Base-by-base conservation (phyloP, 2,797 vertebrate genomes). In the Prunella strophiata region DNA sequence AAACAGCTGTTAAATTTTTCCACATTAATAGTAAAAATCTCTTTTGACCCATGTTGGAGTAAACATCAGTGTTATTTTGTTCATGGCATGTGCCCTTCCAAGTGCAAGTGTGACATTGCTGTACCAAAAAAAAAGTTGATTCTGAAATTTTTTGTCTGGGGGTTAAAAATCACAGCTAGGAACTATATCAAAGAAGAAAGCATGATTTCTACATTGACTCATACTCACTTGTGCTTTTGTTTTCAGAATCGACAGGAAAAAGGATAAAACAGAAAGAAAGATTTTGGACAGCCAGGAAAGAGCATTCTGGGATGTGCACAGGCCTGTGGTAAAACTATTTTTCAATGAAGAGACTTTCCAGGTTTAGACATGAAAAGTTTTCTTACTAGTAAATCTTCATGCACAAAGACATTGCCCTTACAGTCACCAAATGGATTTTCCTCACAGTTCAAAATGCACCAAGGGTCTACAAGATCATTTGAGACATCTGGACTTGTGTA, bases 281-380 rank as follows among this genome's bases (percentile, higher is more conserved):
- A 99, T 99, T 97, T 97, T 99, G 94, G 99, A 99, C 96, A 99
- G 99, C 96, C 99, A 99, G 96, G 99, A 99, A 96, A 98, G 99
- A 95, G 99, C 99, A 68, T 99, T 99, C 97, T 99, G 99, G 99
- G 99, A 99, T 75, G 99, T 99, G 86, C 99, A 99, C 97, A 98
- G 99, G 71, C 99, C 99, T 74, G 99, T 99, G 98, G 99, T 99
- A 97, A 98, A 98, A 95, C 43, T 93, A 16, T 82, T 78, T 86
- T 95, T 75, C 43, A 89, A 77, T 85, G 2, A 85, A 75, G 19
- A 78, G 42, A 19, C 63, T 93, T 91, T 63, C 36, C 38, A 55
- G 34, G 55, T 63, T 90, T 90, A 91, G 71, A 77, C 36, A 70
- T 72, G 48, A 30, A 17, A 84, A 55, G 34, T 72, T 93, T 77